phyloP scores from a whole-genome alignment of 2,113 vertebrate genomes.

The Dolichotis patagonum region DNA sequence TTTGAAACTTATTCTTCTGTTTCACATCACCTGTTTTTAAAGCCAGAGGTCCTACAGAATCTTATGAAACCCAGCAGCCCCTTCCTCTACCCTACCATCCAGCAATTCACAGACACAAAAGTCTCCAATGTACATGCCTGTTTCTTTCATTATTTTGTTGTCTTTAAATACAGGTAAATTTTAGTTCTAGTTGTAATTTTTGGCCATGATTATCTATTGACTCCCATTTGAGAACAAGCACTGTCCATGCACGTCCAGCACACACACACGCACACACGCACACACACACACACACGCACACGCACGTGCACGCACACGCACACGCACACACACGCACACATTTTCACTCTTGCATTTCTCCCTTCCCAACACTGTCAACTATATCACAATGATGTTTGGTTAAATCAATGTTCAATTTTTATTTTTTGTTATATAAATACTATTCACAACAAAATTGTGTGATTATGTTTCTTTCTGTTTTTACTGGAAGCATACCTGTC shows the following conservation, averaged over 20 bases:
- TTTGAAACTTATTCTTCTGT: neutral
- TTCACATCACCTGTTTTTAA: neutral
- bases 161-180: neutral
- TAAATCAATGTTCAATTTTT: neutral
- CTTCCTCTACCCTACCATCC: fast-evolving
- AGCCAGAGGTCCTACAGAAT: neutral
- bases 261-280: neutral
- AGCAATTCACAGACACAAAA: neutral
- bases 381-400: neutral
- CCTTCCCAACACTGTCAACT: neutral
- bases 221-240: neutral
- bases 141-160: neutral
- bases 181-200: neutral
- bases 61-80: neutral
- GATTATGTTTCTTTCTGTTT: constrained; percentile 11
- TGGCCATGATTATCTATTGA: neutral
- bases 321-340: too few species aligned
- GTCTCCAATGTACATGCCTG: neutral
- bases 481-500: neutral
- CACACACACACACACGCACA: too few species aligned
- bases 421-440: neutral
- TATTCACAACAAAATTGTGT: neutral
- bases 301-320: neutral
- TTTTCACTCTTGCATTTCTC: neutral
- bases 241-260: neutral